Percentiles rank a stretch among this genome's conserved stretches.
These are phyloP conservation scores for Halocaridina rubra DNA, from an alignment of 2,888 invertebrate species.

Conservation along the genomic window DNA sequence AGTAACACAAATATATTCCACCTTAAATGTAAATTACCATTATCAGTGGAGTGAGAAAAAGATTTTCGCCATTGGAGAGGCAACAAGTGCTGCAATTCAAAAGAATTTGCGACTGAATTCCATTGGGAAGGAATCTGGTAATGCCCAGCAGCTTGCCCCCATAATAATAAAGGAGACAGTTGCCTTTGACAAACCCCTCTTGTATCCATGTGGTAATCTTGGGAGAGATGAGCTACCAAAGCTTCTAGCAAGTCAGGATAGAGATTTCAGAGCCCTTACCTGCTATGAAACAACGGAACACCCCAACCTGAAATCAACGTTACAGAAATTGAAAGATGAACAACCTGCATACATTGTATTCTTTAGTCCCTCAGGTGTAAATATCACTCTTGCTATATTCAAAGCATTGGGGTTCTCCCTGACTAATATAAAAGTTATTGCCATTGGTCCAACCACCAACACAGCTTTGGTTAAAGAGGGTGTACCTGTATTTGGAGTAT, in stretches of 20 bases:
- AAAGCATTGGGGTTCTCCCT: background rate
- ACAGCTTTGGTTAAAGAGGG: constrained; percentile 38
- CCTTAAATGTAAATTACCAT: constrained; percentile 12
- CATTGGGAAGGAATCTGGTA: constrained; percentile 45
- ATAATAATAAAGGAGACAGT: constrained; percentile 37
- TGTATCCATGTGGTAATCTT: constrained; percentile 56
- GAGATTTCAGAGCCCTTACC: constrained; percentile 55
- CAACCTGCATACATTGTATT: constrained; percentile 44
- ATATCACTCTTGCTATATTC: constrained; percentile 22
- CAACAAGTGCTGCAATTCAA: constrained; percentile 34
- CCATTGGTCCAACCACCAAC: constrained; percentile 62
- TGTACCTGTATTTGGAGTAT: constrained; percentile 46
- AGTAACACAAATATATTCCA: constrained; percentile 28
- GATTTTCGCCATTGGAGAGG: constrained; percentile 54
- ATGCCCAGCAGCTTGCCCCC: constrained; percentile 51
- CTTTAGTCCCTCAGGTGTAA: constrained; percentile 60
- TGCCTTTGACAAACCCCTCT: constrained; percentile 58
- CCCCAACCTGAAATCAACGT: constrained; percentile 13
- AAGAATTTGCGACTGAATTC: constrained; percentile 4
- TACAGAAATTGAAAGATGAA: constrained; percentile 9
- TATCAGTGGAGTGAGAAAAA: constrained; percentile 50
- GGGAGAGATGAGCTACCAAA: constrained; percentile 55
- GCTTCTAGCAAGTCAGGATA: constrained; percentile 43
- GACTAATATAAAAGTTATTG: constrained; percentile 41
- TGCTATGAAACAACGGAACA: constrained; percentile 50